Base-by-base conservation (phyloP, 2,888 invertebrate species). In the Eupelmus urozonus region DNA sequence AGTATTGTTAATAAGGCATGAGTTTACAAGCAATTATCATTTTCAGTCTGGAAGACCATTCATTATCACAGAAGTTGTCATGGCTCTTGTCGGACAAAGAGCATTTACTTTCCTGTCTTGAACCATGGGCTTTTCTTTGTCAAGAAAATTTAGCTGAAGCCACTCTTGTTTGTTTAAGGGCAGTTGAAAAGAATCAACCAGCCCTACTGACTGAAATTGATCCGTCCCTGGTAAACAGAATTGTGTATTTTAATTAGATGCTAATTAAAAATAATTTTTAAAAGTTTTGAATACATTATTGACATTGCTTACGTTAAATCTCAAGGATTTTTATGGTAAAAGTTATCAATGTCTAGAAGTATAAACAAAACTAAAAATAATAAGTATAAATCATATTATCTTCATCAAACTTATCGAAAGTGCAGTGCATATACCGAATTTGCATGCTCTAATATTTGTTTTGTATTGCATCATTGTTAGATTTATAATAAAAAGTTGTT, bases 101-200 rank as follows among this genome's bases (percentile, higher is more conserved):
- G 76, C 92, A 94, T 84, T 86, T 94, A 60, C 88, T 91, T 53
- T 90, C 91, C 29, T 93, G 93, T 84, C 93, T 93, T 81, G 90
- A 91, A 79, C 86, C 91, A 66, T 90, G 91, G 85, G 93, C 94
- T 20, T 94, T 92, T 87, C 87, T 94, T 74, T 91, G 92, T 62
- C 92, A 93, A 85, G 91, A 92, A 81, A 90, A 90, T 76, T 92
- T 93, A 86, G 91, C 92, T 16, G 93, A 93, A 83, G 92, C 93
- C 1, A 90, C 93, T 1, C 89, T 94, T 53, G 92, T 93, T 49
- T 94, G 93, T 84, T 88, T 94, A 57, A 91, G 92, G 82, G 93
- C 94, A 25, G 91, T 94, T 0, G 94, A 94, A 88, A 90, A 92
- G 66, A 93, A 93, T 85, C 93, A 93, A 83, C 91, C 92, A 27